Percentiles rank a stretch among this genome's conserved stretches.
phyloP scores from a whole-genome alignment of 2,888 invertebrate species.

The Drosophila picticornis region DNA sequence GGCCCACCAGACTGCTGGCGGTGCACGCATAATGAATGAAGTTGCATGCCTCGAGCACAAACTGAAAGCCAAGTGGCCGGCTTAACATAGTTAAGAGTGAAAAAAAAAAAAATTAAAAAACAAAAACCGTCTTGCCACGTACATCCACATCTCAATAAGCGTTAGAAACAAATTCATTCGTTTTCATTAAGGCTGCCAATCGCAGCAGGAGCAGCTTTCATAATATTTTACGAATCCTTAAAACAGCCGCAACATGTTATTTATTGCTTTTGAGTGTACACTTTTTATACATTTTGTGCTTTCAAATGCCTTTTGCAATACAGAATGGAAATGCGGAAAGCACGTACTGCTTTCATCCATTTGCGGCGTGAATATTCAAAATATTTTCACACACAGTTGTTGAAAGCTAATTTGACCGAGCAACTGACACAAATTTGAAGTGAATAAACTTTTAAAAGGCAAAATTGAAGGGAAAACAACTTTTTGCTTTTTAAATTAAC shows the following conservation, averaged over 20 bases:
- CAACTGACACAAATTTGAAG: not conserved
- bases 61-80: conserved; percentile 35
- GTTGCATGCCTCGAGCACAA: conserved; percentile 9
- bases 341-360: conserved; percentile 28
- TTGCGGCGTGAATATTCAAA: conserved; percentile 24
- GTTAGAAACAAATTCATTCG: not conserved
- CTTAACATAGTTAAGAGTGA: conserved; percentile 30
- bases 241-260: conserved; percentile 15
- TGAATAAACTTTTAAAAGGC: not conserved
- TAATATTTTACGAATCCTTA: not conserved
- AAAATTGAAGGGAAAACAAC: not conserved
- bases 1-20: not conserved
- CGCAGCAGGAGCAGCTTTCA: not conserved
- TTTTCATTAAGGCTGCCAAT: not conserved
- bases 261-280: conserved; percentile 6
- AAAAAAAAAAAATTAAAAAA: no score
- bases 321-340: not conserved
- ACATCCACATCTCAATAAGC: not conserved
- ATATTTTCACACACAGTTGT: conserved; percentile 31
- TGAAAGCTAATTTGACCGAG: not conserved
- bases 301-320: not conserved
- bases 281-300: not conserved
- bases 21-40: conserved; percentile 46
- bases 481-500: not conserved
- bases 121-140: not conserved